phyloP scores from a whole-genome alignment of 2,113 vertebrate species.

The Cervus canadensis region DNA sequence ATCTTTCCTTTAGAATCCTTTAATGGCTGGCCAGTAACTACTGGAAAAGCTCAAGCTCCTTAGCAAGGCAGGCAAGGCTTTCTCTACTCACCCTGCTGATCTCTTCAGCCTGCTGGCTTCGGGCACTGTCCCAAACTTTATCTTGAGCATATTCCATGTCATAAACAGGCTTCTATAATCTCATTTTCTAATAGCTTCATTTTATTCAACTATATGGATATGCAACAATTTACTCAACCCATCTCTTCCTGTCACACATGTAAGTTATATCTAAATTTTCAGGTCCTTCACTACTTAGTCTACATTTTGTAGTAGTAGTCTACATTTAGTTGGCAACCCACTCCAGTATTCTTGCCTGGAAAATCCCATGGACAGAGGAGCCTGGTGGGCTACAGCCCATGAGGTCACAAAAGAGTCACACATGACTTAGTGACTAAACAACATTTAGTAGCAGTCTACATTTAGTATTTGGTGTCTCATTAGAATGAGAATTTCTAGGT shows the following conservation, averaged over 20 bases:
- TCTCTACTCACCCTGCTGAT: not conserved
- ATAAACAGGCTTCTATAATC: not conserved
- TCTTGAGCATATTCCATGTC: not conserved
- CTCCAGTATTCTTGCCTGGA: not conserved
- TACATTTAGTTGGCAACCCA: not conserved
- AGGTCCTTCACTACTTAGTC: conserved; percentile 2
- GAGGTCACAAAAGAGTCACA: not conserved
- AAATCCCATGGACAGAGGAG: not conserved
- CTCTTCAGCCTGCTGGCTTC: not conserved
- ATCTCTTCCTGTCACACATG: not conserved
- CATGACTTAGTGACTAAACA: not conserved
- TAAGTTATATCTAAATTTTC: not conserved
- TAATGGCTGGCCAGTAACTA: not conserved
- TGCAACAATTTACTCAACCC: not conserved
- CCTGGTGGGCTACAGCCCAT: not conserved
- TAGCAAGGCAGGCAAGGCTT: not conserved
- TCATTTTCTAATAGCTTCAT: not conserved
- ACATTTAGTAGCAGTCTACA: not conserved
- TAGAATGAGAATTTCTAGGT: not conserved
- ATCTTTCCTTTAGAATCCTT: conserved; percentile 4
- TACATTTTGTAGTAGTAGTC: not conserved
- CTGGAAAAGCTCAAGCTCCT: not conserved
- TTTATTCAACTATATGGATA: not conserved
- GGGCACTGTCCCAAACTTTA: not conserved
- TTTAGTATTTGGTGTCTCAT: not conserved